Conservation (phyloP, 2,113 vertebrate genomes). For the Xiphias gladius region DNA sequence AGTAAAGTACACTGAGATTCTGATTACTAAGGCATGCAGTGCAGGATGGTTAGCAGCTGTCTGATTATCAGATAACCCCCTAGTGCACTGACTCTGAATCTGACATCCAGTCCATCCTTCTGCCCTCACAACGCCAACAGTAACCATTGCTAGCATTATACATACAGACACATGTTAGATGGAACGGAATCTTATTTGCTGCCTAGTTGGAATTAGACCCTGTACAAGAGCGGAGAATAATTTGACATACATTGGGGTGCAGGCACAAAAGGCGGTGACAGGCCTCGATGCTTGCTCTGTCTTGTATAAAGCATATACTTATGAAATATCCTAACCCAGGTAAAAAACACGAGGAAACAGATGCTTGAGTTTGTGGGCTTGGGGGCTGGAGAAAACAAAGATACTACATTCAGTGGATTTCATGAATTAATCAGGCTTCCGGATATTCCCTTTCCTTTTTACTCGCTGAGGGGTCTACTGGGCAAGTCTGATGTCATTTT, state of each 20-base stretch:
- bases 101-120: neutral
- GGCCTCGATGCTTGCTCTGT: constrained; percentile 36
- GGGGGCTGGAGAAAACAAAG: constrained; percentile 49
- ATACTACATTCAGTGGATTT: constrained; percentile 59
- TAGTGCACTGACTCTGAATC: constrained; percentile 8
- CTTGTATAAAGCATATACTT: constrained; percentile 53
- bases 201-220: constrained; percentile 56
- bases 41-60: constrained; percentile 4
- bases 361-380: constrained; percentile 44
- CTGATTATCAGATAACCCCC: constrained; percentile 17
- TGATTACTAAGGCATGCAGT: neutral
- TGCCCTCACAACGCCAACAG: constrained; percentile 15
- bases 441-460: constrained; percentile 69
- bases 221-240: constrained; percentile 55
- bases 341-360: constrained; percentile 61
- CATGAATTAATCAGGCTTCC: constrained; percentile 82
- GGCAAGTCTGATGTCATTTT: constrained; percentile 60
- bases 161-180: constrained; percentile 50
- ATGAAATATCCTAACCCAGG: constrained; percentile 60
- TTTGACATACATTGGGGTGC: constrained; percentile 45
- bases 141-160: constrained; percentile 30
- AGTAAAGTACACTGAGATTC: constrained; percentile 5
- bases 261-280: constrained; percentile 55
- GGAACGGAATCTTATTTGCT: constrained; percentile 32
- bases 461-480: constrained; percentile 60